Evolutionary conservation across 2,797 vertebrate species (phyloP).

Genomic region (Galago senegalensis): DNA sequence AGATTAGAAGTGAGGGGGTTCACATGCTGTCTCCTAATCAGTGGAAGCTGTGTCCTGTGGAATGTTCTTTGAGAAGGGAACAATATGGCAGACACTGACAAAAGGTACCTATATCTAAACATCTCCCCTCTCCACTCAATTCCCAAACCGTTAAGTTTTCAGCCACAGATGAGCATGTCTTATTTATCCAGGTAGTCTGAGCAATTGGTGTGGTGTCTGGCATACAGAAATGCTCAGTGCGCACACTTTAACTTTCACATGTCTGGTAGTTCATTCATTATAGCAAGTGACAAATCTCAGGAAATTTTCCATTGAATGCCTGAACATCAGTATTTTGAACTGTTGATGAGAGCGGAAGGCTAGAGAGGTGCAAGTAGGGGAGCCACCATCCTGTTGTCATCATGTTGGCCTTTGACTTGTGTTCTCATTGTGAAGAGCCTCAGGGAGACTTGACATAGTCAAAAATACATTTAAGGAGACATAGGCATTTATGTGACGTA

Average conservation of each 20-base stretch:
- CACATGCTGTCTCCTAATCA: neutral
- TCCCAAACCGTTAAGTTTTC: neutral
- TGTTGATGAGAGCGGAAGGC: neutral
- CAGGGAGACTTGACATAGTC: neutral
- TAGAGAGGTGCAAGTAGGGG: neutral
- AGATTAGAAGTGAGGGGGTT: neutral
- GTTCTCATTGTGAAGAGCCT: neutral
- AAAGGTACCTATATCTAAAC: neutral
- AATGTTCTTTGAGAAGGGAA: neutral
- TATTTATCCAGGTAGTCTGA: conserved; percentile 12
- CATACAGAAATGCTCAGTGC: neutral
- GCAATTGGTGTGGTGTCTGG: neutral
- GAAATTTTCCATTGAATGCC: neutral
- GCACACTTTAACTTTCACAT: neutral
- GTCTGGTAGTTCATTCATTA: conserved; percentile 38
- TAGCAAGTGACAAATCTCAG: conserved; percentile 33
- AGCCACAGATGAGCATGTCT: neutral
- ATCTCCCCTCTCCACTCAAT: neutral
- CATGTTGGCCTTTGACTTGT: neutral
- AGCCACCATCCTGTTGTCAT: neutral
- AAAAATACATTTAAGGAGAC: neutral
- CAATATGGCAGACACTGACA: neutral
- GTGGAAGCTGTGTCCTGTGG: neutral
- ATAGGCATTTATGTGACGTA: conserved; percentile 13
- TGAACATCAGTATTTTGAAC: neutral